A percentile compares a stretch with the other conserved stretches of the same genome.
Evolutionary conservation across 2,113 vertebrate genomes (phyloP).

Genomic region (Carettochelys insculpta): DNA sequence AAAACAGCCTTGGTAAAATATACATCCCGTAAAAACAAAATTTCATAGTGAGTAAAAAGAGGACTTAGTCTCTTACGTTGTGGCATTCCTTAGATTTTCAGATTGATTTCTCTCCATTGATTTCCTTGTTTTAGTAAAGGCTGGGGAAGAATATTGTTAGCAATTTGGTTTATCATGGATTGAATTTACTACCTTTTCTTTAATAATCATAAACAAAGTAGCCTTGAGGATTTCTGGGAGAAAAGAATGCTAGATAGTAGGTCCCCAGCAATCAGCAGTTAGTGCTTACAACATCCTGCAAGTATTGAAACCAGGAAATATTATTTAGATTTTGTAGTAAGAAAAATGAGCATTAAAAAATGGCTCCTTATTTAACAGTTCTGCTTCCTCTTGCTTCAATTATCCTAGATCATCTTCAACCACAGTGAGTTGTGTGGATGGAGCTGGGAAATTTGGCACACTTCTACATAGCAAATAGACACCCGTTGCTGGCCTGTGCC

Average conservation of each 20-base stretch:
- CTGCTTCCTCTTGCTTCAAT: background rate
- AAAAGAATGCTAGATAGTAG: background rate
- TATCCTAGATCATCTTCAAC: background rate
- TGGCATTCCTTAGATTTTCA: background rate
- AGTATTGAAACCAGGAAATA: background rate
- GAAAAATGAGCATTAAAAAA: background rate
- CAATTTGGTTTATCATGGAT: background rate
- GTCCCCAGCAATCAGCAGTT: background rate
- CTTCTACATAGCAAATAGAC: background rate
- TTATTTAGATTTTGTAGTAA: background rate
- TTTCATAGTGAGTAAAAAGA: background rate
- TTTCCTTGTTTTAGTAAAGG: background rate
- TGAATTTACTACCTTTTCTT: background rate
- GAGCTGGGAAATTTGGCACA: background rate
- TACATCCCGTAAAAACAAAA: conserved; percentile 1
- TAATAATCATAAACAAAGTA: background rate
- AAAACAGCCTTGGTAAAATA: no score
- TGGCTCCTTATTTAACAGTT: background rate
- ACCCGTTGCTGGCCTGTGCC: background rate
- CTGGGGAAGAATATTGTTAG: background rate
- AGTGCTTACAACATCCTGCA: background rate
- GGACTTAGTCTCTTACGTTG: background rate
- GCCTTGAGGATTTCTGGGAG: background rate
- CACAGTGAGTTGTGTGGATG: background rate
- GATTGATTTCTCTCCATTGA: background rate